These are phyloP conservation scores for Plotosus lineatus DNA, from an alignment of 2,113 vertebrate genomes.

Conservation along the genomic window DNA sequence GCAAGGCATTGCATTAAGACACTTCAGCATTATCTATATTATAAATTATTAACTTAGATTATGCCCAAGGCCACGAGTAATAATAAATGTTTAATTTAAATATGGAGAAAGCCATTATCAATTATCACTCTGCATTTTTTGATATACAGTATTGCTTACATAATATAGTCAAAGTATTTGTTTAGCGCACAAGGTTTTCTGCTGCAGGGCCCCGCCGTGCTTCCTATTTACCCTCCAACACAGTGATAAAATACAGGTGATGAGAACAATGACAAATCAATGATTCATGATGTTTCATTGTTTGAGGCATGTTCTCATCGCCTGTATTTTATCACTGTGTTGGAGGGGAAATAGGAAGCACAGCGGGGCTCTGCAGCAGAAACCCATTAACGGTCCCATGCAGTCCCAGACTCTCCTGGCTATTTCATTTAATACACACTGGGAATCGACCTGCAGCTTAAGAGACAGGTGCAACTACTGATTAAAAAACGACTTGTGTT, in stretches of 20 bases:
- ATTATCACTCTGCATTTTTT: neutral
- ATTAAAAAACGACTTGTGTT: constrained; percentile 35
- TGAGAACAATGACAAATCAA: constrained; percentile 16
- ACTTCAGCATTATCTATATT: neutral
- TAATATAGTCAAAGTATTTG: neutral
- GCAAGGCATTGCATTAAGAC: neutral
- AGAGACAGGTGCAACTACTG: constrained; percentile 38
- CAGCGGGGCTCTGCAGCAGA: constrained; percentile 13
- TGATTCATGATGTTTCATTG: neutral
- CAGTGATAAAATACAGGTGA: constrained; percentile 36
- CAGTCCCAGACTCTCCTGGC: constrained; percentile 14
- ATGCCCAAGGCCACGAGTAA: neutral
- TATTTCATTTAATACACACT: constrained; percentile 28
- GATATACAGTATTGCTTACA: neutral
- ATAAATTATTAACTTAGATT: neutral
- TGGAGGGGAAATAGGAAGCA: neutral
- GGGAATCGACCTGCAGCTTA: constrained; percentile 21
- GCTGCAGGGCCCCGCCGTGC: constrained; percentile 5
- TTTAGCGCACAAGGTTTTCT: neutral
- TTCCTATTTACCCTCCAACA: constrained; percentile 3
- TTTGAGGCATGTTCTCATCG: constrained; percentile 3
- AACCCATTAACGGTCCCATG: constrained; percentile 5
- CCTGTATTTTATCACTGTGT: constrained; percentile 35
- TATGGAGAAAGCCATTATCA: neutral
- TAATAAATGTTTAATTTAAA: neutral